Conservation (phyloP, 2,888 invertebrate species). For the Kryphioiulus occultus region DNA sequence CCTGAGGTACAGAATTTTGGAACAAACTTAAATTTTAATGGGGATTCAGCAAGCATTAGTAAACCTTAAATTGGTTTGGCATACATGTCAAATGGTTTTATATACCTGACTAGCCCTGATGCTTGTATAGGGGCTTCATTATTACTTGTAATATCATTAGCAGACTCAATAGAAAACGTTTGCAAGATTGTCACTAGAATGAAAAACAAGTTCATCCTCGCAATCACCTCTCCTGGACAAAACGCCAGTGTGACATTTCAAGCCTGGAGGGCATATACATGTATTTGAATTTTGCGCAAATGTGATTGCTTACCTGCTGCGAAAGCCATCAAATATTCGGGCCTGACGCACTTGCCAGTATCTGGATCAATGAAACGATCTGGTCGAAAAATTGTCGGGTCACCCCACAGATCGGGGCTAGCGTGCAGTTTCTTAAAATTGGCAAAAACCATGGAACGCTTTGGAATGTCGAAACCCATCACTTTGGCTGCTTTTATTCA, state of each 20-base stretch:
- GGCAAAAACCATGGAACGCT: not conserved
- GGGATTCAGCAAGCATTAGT: no score
- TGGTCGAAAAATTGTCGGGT: constrained; percentile 44
- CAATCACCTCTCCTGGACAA: not conserved
- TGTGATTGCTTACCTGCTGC: constrained; percentile 28
- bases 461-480: constrained; percentile 42
- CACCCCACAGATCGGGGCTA: constrained; percentile 8
- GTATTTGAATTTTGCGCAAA: no score
- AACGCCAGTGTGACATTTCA: no score
- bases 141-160: not conserved
- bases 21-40: no score
- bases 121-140: not conserved
- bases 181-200: not conserved
- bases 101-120: not conserved
- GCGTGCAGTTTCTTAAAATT: not conserved
- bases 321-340: constrained; percentile 45
- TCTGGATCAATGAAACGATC: constrained; percentile 44
- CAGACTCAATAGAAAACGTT: not conserved
- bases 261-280: not conserved
- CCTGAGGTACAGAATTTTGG: no score
- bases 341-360: not conserved
- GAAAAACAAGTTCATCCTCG: not conserved
- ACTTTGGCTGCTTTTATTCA: not conserved
- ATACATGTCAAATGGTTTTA: not conserved
- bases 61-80: not conserved